These are phyloP conservation scores for Actenoides hombroni DNA, from an alignment of 2,113 vertebrate genomes.

Conservation along the genomic window DNA sequence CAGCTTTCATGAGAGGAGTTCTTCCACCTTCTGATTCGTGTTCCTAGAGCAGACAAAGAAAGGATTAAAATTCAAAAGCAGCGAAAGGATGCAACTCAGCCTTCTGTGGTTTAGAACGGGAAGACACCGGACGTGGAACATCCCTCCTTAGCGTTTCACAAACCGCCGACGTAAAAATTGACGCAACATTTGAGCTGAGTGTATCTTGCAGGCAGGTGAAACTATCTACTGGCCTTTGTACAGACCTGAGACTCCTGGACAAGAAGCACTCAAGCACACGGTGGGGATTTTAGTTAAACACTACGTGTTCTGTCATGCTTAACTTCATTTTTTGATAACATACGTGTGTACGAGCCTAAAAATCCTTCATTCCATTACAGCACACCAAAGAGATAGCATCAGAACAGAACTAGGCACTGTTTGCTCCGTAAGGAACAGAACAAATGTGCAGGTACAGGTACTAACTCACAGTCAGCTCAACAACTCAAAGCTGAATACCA, in stretches of 20 bases:
- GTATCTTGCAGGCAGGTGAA: not conserved
- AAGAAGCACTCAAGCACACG: not conserved
- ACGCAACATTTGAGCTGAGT: accelerated
- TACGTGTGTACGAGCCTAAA: not conserved
- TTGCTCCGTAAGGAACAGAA: not conserved
- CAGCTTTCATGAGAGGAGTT: conserved; percentile 98
- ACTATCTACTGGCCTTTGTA: not conserved
- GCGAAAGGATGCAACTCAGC: not conserved
- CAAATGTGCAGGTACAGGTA: not conserved
- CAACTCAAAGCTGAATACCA: not conserved
- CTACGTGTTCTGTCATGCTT: not conserved
- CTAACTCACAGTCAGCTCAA: not conserved
- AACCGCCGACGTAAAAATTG: not conserved
- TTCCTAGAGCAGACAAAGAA: conserved; percentile 76
- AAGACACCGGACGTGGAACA: not conserved
- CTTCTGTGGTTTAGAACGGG: not conserved
- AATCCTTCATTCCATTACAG: not conserved
- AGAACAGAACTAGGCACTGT: not conserved
- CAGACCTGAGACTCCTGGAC: not conserved
- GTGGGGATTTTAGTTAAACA: not conserved
- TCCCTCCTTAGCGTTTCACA: not conserved
- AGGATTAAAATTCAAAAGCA: not conserved
- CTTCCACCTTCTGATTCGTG: conserved; percentile 98
- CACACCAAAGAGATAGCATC: not conserved
- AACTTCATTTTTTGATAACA: not conserved